Conservation (phyloP, 2,113 vertebrate genomes). For the Amblyopsis rosae region DNA sequence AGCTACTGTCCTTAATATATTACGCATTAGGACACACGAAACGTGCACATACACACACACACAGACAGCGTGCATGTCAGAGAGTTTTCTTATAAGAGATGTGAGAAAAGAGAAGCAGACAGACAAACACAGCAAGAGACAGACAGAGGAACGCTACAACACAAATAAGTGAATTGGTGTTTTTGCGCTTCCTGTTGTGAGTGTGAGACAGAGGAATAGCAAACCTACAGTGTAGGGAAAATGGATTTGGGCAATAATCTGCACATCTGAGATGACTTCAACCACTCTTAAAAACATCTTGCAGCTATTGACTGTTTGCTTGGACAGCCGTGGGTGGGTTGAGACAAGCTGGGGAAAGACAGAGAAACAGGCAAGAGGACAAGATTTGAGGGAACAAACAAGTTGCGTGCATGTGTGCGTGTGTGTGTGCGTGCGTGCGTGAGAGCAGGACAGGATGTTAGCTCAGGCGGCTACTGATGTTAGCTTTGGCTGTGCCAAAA, state of each 20-base stretch:
- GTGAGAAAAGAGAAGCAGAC: not conserved
- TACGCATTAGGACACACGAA: not conserved
- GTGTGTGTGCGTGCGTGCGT: not conserved
- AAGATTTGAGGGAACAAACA: not conserved
- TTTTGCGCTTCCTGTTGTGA: not conserved
- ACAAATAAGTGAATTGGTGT: not conserved
- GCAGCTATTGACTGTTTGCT: slow-evolving; percentile 1
- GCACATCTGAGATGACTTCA: not conserved
- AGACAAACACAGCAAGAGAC: not conserved
- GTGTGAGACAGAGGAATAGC: not conserved
- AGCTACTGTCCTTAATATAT: not conserved
- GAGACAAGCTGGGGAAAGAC: not conserved
- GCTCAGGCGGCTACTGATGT: slow-evolving; percentile 18
- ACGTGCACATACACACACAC: not conserved
- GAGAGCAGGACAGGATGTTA: slow-evolving; percentile 14
- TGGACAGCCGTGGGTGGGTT: not conserved
- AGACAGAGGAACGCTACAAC: not conserved
- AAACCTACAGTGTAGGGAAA: not conserved
- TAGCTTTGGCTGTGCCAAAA: slow-evolving; percentile 11
- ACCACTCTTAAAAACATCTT: not conserved
- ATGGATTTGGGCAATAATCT: slow-evolving; percentile 1
- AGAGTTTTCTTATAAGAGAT: not conserved
- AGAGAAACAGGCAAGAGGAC: slow-evolving; percentile 2
- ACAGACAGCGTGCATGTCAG: not conserved
- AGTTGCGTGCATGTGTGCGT: not conserved